A percentile compares a stretch with the other conserved stretches of the same genome.
phyloP scores from a whole-genome alignment of 2,888 invertebrate genomes.

The Uloborus plumipes region DNA sequence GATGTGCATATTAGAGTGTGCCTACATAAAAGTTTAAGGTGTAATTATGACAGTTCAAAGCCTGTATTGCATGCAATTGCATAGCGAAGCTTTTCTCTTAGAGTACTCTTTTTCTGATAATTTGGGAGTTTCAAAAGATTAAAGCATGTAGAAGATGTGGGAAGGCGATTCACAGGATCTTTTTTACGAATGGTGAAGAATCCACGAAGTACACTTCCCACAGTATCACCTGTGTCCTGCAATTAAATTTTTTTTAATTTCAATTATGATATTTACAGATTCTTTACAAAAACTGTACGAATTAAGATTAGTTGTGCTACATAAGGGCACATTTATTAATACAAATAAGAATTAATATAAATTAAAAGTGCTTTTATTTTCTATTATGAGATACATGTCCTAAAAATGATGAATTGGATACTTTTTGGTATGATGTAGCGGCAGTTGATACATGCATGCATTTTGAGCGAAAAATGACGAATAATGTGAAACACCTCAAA shows the following conservation, averaged over 20 bases:
- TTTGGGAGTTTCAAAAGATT: constrained; percentile 98
- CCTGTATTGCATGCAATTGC: constrained; percentile 98
- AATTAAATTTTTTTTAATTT: constrained; percentile 32
- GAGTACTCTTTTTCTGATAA: constrained; percentile 94
- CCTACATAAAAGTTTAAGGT: neutral
- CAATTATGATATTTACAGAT: too few relatives aligned
- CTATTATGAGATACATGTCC: too few relatives aligned
- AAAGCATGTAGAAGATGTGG: constrained; percentile 99
- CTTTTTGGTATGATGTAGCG: too few relatives aligned
- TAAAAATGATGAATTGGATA: too few relatives aligned
- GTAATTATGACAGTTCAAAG: constrained; percentile 92
- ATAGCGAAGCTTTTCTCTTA: constrained; percentile 95
- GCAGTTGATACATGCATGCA: too few relatives aligned
- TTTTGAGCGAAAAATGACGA: too few relatives aligned
- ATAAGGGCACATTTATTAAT: too few relatives aligned
- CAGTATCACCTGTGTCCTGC: constrained; percentile 76
- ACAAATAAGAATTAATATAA: too few relatives aligned
- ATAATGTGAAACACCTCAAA: too few relatives aligned
- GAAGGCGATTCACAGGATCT: constrained; percentile 92
- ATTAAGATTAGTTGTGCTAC: too few relatives aligned
- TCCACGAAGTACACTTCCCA: constrained; percentile 85
- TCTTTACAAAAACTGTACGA: too few relatives aligned
- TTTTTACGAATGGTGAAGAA: constrained; percentile 97
- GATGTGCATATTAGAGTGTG: constrained; percentile 24
- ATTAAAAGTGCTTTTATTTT: too few relatives aligned